Percentiles rank a stretch among this genome's conserved stretches.
Evolutionary conservation across 2,888 invertebrate species (phyloP).

Genomic region (Melangyna quadrimaculata): DNA sequence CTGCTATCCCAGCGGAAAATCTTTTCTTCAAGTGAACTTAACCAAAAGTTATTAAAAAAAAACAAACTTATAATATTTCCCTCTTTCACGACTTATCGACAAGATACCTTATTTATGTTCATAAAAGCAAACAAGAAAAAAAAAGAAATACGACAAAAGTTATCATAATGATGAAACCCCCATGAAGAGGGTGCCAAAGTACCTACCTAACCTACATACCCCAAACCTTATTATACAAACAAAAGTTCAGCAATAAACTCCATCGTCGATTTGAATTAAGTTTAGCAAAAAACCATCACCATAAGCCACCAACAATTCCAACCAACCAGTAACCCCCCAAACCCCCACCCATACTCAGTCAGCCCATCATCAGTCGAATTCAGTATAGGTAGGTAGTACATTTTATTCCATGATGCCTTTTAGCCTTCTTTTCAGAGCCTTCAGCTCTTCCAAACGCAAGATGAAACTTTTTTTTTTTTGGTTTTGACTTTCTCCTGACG

Average conservation of each 20-base stretch:
- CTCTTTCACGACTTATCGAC: constrained; percentile 18
- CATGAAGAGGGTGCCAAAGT: constrained; percentile 63
- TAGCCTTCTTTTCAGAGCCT: constrained; percentile 10
- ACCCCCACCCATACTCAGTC: not conserved
- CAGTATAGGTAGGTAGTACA: too few relatives aligned
- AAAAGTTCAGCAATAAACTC: constrained; percentile 70
- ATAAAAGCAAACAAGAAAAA: not conserved
- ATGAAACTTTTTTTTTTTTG: constrained; percentile 39
- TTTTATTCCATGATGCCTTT: not conserved
- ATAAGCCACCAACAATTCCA: too few relatives aligned
- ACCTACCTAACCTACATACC: too few relatives aligned
- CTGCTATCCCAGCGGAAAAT: constrained; percentile 22
- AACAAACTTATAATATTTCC: not conserved
- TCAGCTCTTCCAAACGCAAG: not conserved
- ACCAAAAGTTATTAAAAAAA: constrained; percentile 47
- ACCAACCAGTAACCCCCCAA: too few relatives aligned
- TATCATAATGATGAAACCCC: constrained; percentile 56
- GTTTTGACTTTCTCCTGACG: constrained; percentile 26
- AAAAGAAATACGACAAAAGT: constrained; percentile 30
- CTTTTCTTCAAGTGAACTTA: constrained; percentile 52
- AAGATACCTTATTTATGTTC: constrained; percentile 26
- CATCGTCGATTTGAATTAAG: constrained; percentile 66
- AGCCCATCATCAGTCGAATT: not conserved
- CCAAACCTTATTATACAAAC: constrained; percentile 65
- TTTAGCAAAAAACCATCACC: constrained; percentile 45